Percentiles rank a stretch among this genome's conserved stretches.
Evolutionary conservation across 2,888 invertebrate species (phyloP).

Genomic region (Scrobipalpa atriplicella): DNA sequence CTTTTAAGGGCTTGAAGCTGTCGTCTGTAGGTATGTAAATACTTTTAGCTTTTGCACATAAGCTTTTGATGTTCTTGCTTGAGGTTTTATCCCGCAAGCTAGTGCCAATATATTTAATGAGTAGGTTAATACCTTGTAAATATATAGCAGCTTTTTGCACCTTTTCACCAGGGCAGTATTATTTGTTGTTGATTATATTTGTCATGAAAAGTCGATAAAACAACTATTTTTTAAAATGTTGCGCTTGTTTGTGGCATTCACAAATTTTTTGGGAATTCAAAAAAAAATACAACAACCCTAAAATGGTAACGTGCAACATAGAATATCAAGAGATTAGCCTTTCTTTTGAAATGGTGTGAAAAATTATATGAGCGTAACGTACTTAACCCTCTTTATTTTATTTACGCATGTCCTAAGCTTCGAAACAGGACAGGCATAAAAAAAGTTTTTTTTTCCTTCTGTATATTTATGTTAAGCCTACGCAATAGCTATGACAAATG

Average conservation of each 20-base stretch:
- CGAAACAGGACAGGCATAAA: slow-evolving; percentile 13
- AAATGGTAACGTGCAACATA: background rate
- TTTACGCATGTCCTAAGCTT: slow-evolving; percentile 18
- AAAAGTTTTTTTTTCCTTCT: background rate
- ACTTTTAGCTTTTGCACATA: slow-evolving; percentile 58
- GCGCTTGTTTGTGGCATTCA: too few species aligned
- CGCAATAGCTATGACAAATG: slow-evolving; percentile 15
- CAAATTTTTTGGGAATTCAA: too few species aligned
- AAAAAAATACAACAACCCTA: too few species aligned
- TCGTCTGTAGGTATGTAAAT: slow-evolving; percentile 63
- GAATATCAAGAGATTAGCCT: slow-evolving; percentile 14
- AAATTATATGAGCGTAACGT: background rate
- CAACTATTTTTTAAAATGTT: too few species aligned
- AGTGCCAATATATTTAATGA: too few species aligned
- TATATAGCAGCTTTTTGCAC: too few species aligned
- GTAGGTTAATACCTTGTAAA: too few species aligned
- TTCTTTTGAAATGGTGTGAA: slow-evolving; percentile 1
- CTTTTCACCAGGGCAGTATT: too few species aligned
- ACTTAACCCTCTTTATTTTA: slow-evolving; percentile 22
- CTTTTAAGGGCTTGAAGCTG: slow-evolving; percentile 53
- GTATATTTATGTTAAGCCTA: slow-evolving; percentile 18
- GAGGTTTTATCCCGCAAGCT: too few species aligned
- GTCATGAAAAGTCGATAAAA: too few species aligned
- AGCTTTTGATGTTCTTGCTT: slow-evolving; percentile 32
- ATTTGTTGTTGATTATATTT: too few species aligned